Conservation (phyloP, 2,888 invertebrate species). For the Plagodis dolabraria region DNA sequence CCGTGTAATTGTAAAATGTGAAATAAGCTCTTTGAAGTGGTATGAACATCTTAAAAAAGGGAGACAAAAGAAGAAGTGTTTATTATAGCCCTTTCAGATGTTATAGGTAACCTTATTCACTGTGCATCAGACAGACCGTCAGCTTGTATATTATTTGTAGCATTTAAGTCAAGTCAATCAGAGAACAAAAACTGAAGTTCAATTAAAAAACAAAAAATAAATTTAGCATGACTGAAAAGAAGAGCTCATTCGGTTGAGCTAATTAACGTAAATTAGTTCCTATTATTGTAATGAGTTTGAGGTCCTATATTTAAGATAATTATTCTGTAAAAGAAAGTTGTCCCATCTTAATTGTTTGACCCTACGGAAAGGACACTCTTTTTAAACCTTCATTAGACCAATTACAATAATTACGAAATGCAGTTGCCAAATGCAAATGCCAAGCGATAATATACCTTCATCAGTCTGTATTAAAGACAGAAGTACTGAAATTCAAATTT, state of each 20-base stretch:
- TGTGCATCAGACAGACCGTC: no score
- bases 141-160: no score
- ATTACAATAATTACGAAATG: conserved; percentile 54
- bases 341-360: conserved; percentile 69
- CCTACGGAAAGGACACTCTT: conserved; percentile 65
- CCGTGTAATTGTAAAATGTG: no score
- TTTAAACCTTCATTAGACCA: conserved; percentile 72
- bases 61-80: no score
- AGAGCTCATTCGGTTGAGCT: conserved; percentile 13
- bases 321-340: conserved; percentile 41
- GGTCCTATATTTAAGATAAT: conserved; percentile 42
- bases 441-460: conserved; percentile 40
- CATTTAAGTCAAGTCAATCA: no score
- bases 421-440: conserved; percentile 23
- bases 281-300: conserved; percentile 27
- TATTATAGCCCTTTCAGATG: no score
- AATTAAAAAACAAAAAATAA: no score
- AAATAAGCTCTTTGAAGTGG: no score
- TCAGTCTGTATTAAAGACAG: conserved; percentile 21
- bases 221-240: not conserved
- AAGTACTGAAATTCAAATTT: conserved; percentile 5
- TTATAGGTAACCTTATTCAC: no score
- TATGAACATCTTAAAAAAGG: no score
- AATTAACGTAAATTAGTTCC: conserved; percentile 28
- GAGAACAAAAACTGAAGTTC: no score